phyloP scores from a whole-genome alignment of 92 coral and sea anemone species.

The Metridium senile region DNA sequence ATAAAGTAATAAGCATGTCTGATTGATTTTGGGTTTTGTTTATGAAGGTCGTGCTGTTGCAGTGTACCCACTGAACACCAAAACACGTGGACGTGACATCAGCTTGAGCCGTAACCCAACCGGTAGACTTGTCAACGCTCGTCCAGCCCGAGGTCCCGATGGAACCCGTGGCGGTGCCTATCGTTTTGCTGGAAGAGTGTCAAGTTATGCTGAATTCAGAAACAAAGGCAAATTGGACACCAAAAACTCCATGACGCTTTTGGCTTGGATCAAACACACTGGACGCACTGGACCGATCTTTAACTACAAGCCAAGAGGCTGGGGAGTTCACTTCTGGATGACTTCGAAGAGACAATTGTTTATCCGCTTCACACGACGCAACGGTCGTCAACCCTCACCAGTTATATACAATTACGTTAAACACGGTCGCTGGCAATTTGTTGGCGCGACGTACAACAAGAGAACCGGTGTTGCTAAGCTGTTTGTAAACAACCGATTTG shows the following conservation, averaged over 20 bases:
- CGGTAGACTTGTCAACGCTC: constrained; percentile 36
- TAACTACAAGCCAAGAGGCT: constrained; percentile 48
- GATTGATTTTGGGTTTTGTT: no score
- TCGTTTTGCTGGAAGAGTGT: constrained; percentile 46
- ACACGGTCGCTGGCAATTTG: constrained; percentile 16
- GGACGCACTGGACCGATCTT: constrained; percentile 68
- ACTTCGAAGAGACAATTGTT: constrained; percentile 31
- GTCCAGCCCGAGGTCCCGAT: constrained; percentile 70
- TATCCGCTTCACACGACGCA: constrained; percentile 47
- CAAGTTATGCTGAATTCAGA: constrained; percentile 63
- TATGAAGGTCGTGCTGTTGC: constrained; percentile 56
- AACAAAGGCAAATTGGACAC: constrained; percentile 69
- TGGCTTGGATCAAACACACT: constrained; percentile 67
- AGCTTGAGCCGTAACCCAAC: constrained; percentile 33
- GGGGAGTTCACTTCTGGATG: constrained; percentile 73
- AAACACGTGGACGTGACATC: constrained; percentile 39
- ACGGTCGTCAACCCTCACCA: constrained; percentile 20
- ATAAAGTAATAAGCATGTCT: no score
- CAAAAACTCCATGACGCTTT: constrained; percentile 47
- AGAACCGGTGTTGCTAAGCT: constrained; percentile 36
- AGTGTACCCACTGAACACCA: constrained; percentile 55
- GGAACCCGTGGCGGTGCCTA: constrained; percentile 54
- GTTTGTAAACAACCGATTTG: constrained; percentile 30
- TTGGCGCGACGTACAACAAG: constrained; percentile 25
- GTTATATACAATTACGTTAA: not conserved